Base-by-base conservation (phyloP, 2,888 invertebrate species). In the Microctonus brassicae region DNA sequence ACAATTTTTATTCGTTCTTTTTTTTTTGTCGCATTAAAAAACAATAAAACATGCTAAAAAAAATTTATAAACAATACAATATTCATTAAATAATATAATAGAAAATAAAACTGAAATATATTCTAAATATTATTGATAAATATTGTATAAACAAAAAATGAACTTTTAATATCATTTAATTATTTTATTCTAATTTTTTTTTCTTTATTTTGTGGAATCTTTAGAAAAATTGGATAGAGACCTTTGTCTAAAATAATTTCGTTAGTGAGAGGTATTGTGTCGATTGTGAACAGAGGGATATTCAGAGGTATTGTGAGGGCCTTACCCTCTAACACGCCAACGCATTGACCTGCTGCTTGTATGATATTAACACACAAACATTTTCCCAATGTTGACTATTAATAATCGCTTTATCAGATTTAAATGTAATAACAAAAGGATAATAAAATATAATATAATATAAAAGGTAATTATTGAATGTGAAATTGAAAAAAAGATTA, bases 251-350 rank as follows among this genome's bases (percentile, higher is more conserved):
- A 52, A 66, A 29, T 66, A 42, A 66, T 69, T 65, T 55, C 33
- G 63, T 72, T 61, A 39, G 61, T 24, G 47, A 67, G 58, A 65
- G 58, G 58, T n/a, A n/a, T n/a, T n/a, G n/a, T n/a, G n/a, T n/a
- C n/a, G n/a, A n/a, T n/a, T n/a, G 63, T 70, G 52, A 34, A 33
- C 62, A 60, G 42, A 60, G 60, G 42, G 33, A 29, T 68, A 33
- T 52, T 61, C 34, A 61, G 70, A 74, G 63, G 66, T 73, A 80
- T 73, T 76, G 74, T 70, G 73, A 76, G 77, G 75, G 81, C 78
- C 78, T 81, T 80, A 83, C 82, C 82, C 82, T 82, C 81, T 77
- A n/a, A 79, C 70, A 73, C 75, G 26, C 74, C 76, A 78, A 81
- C 79, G 78, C 82, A 81, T 81, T 82, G 82, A 83, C 81, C 81